Evolutionary conservation across 2,113 vertebrate species (phyloP), one percentile per base, ranked within the genome.

Genomic region (Mirza zaza): DNA sequence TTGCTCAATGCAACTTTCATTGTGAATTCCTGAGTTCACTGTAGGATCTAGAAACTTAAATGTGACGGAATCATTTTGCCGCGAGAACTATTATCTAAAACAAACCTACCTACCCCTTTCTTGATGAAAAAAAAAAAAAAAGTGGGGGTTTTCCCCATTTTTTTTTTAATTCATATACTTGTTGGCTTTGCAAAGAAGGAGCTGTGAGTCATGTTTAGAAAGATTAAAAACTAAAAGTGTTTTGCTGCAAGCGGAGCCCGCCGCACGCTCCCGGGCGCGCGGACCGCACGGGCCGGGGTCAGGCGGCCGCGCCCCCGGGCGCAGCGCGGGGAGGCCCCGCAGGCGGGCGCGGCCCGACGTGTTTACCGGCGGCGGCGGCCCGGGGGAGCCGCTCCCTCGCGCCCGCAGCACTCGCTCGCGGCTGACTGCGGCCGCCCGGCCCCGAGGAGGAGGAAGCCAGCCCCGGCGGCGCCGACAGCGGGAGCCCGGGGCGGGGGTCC

Each of bases 21-120:
- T 73, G 88, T 82, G 52, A 92, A 97, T 84, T 91, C 88, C 94
- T 77, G 55, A 94, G 27, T 89, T 85, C 96, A 90, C 70, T 59
- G 52, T 45, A 59, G 73, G 39, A 45, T 61, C 55, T 83, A 87
- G 57, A 94, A 79, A 92, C 25, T 21, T 63, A 63, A 45, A 32
- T 1, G 48, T 4, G 55, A 87, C 27, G 45, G n/a, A 52, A 59
- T 90, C 80, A 57, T 52, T 92, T 18, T 50, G 42, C 50, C 39
- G 5, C 45, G 84, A 84, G 29, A 82, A 77, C 17, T 65, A 39
- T 1, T 85, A n/a, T 57, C 6, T 23, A 50, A 85, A 70, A 36
- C 34, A 34, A 63, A 18, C 6, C 17, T 59, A 8, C 17, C 34
- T 15, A 89, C 73, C 25, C 4, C 29, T 71, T 75, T 45, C 32